Evolutionary conservation across 2,113 vertebrate genomes (phyloP).

Genomic region (Urocolius indicus): DNA sequence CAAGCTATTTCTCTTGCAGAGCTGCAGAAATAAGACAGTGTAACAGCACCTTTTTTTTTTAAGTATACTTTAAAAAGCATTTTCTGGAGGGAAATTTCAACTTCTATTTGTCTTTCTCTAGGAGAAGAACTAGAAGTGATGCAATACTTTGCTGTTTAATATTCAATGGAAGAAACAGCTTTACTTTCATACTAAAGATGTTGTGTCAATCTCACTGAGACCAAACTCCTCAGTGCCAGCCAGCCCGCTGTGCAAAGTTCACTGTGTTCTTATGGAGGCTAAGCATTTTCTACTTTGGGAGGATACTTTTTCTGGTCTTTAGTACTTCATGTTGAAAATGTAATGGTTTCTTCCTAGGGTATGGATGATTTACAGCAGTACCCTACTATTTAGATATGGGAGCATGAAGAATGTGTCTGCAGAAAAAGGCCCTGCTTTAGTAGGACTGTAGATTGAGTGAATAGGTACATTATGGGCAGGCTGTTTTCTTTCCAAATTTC

Average conservation of each 20-base stretch:
- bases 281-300: neutral
- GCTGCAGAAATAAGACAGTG: neutral
- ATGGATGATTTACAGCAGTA: neutral
- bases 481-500: neutral
- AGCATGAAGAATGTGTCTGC: constrained; percentile 3
- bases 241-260: neutral
- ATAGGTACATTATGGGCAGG: constrained; percentile 1
- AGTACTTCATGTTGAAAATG: neutral
- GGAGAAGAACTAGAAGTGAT: neutral
- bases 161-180: neutral
- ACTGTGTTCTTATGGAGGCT: neutral
- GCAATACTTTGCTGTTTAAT: neutral
- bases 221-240: neutral
- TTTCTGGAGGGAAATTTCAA: constrained; percentile 2
- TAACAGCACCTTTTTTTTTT: neutral
- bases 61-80: neutral
- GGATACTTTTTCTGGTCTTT: neutral
- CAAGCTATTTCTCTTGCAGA: neutral
- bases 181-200: neutral
- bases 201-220: neutral
- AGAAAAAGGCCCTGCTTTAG: neutral
- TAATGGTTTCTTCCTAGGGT: neutral
- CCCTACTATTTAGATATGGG: neutral
- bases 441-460: neutral
- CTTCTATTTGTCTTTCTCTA: neutral